A percentile compares a stretch with the other conserved stretches of the same genome.
Conservation (phyloP, 2,113 vertebrate genomes). For the Corythornis madagascariensis region DNA sequence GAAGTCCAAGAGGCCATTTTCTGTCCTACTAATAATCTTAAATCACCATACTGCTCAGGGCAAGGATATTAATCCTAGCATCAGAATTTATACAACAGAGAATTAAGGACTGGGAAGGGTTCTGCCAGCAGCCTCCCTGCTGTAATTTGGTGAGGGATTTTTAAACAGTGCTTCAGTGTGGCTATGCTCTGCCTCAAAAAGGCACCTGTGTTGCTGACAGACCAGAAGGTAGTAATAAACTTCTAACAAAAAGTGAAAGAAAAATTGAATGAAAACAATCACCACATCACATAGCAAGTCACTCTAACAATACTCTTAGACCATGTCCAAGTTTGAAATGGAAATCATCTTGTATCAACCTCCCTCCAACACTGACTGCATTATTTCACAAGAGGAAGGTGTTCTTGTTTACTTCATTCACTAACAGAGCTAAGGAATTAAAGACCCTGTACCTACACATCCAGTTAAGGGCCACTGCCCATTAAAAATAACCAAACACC, state of each 20-base stretch:
- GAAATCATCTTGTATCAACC: not conserved
- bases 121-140: not conserved
- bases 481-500: not conserved
- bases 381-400: not conserved
- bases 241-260: not conserved
- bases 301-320: not conserved
- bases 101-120: not conserved
- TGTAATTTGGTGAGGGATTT: not conserved
- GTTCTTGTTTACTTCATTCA: not conserved
- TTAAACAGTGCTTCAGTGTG: not conserved
- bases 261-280: not conserved
- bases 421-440: not conserved
- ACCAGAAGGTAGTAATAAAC: not conserved
- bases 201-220: not conserved
- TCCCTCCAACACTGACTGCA: not conserved
- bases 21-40: not conserved
- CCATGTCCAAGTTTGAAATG: not conserved
- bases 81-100: not conserved
- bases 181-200: not conserved
- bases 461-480: not conserved
- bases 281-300: not conserved
- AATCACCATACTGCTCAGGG: not conserved
- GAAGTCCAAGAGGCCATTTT: not conserved
- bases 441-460: not conserved
- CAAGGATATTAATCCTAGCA: fast-evolving